Percentiles rank a stretch among this genome's conserved stretches.
Conservation (phyloP, 2,797 vertebrate species). For the Leuciscus waleckii region DNA sequence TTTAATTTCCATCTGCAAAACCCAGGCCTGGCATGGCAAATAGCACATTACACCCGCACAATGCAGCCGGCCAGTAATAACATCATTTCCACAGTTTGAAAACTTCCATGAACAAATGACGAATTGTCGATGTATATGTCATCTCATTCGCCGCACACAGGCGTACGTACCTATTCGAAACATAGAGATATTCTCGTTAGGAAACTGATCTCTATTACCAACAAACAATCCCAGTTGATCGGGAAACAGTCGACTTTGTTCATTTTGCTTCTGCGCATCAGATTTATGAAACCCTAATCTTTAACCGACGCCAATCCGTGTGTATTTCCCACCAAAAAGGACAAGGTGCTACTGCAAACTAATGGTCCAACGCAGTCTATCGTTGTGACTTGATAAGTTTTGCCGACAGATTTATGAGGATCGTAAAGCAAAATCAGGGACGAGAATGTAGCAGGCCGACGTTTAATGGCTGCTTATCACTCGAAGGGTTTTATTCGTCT, state of each 20-base stretch:
- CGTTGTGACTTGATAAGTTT: slow-evolving; percentile 77
- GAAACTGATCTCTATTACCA: not conserved
- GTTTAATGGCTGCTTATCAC: slow-evolving; percentile 74
- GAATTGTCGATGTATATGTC: slow-evolving; percentile 71
- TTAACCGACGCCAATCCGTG: slow-evolving; percentile 71
- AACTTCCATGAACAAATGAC: slow-evolving; percentile 83
- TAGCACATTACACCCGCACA: slow-evolving; percentile 82
- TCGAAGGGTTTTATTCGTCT: slow-evolving; percentile 58
- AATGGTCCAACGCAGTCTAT: slow-evolving; percentile 79
- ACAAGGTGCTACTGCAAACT: slow-evolving; percentile 77
- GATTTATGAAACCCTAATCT: slow-evolving; percentile 77
- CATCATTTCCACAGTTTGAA: slow-evolving; percentile 83
- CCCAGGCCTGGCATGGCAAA: slow-evolving; percentile 84
- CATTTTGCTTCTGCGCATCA: slow-evolving; percentile 72
- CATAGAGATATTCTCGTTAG: not conserved
- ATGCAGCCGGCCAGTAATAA: slow-evolving; percentile 82
- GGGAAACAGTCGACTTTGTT: slow-evolving; percentile 64
- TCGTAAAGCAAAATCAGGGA: slow-evolving; percentile 79
- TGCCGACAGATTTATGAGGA: slow-evolving; percentile 76
- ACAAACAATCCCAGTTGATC: slow-evolving; percentile 7
- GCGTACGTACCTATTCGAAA: not conserved
- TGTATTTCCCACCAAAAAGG: slow-evolving; percentile 73
- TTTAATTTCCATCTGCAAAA: slow-evolving; percentile 85
- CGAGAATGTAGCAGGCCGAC: slow-evolving; percentile 72
- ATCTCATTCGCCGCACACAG: slow-evolving; percentile 56